Conservation (phyloP, 1,140 invertebrate genomes). For the Cylas formicarius region DNA sequence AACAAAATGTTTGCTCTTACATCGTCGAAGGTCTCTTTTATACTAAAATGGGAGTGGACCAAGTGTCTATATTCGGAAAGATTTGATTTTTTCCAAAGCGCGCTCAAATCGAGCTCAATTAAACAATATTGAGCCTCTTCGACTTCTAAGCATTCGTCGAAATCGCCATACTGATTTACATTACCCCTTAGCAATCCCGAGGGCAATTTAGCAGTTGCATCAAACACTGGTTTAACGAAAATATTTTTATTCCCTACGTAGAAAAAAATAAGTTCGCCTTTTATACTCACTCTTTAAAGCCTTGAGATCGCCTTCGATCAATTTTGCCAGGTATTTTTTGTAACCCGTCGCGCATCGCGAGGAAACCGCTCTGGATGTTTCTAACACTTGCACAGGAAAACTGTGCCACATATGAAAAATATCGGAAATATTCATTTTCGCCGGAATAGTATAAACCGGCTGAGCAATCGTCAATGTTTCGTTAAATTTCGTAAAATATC, state of each 20-base stretch:
- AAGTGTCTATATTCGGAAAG: constrained; percentile 18
- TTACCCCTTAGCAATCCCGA: constrained; percentile 56
- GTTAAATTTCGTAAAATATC: no score
- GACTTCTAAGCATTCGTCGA: constrained; percentile 52
- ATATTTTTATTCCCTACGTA: neutral
- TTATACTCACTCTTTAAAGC: constrained; percentile 24
- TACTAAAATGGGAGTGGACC: constrained; percentile 27
- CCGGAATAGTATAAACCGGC: no score
- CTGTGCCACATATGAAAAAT: constrained; percentile 9
- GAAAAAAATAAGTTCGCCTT: neutral
- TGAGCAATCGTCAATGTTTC: no score
- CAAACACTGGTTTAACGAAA: constrained; percentile 50
- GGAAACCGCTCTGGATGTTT: constrained; percentile 12
- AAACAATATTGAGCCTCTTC: constrained; percentile 50
- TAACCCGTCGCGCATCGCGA: constrained; percentile 11
- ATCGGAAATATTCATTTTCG: no score
- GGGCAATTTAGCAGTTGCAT: constrained; percentile 54
- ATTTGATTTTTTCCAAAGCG: constrained; percentile 16
- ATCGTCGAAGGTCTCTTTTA: constrained; percentile 27
- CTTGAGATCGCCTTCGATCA: constrained; percentile 15
- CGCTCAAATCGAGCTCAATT: constrained; percentile 40
- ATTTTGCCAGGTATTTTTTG: constrained; percentile 6
- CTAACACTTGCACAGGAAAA: constrained; percentile 4
- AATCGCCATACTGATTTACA: constrained; percentile 56
- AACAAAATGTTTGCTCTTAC: constrained; percentile 21